These are phyloP conservation scores for Baronia brevicornis DNA, from an alignment of 2,888 invertebrate genomes.

Conservation along the genomic window DNA sequence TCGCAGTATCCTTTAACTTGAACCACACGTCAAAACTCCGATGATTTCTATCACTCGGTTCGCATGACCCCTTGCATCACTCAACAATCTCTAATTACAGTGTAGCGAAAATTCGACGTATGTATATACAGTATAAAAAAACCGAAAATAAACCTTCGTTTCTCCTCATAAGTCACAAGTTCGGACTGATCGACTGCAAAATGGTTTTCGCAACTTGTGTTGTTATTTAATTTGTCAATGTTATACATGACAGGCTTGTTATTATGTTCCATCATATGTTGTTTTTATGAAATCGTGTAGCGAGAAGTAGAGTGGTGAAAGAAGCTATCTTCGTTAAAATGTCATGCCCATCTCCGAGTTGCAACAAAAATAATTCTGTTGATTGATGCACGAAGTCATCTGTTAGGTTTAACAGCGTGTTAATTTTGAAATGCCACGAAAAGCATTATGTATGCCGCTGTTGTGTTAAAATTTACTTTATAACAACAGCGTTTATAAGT, in stretches of 20 bases:
- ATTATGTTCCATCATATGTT: conserved; percentile 43
- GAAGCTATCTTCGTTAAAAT: conserved; percentile 33
- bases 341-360: conserved; percentile 18
- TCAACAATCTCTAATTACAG: conserved; percentile 61
- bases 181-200: conserved; percentile 14
- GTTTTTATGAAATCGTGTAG: conserved; percentile 39
- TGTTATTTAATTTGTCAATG: conserved; percentile 73
- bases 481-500: too few species aligned
- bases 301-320: conserved; percentile 35
- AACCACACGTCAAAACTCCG: conserved; percentile 21
- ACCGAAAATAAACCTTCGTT: conserved; percentile 15
- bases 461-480: too few species aligned
- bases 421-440: too few species aligned
- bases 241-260: conserved; percentile 61
- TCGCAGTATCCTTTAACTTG: conserved; percentile 11
- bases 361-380: conserved; percentile 6
- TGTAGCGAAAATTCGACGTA: conserved; percentile 58
- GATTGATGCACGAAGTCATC: conserved; percentile 11
- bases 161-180: conserved; percentile 6
- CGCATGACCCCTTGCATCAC: conserved; percentile 64
- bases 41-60: conserved; percentile 58
- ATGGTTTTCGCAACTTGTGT: conserved; percentile 27
- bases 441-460: too few species aligned
- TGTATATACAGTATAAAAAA: conserved; percentile 21
- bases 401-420: conserved; percentile 3